A percentile compares a stretch with the other conserved stretches of the same genome.
Evolutionary conservation across 1,140 invertebrate genomes (phyloP).

Genomic region (Lethrus apterus): DNA sequence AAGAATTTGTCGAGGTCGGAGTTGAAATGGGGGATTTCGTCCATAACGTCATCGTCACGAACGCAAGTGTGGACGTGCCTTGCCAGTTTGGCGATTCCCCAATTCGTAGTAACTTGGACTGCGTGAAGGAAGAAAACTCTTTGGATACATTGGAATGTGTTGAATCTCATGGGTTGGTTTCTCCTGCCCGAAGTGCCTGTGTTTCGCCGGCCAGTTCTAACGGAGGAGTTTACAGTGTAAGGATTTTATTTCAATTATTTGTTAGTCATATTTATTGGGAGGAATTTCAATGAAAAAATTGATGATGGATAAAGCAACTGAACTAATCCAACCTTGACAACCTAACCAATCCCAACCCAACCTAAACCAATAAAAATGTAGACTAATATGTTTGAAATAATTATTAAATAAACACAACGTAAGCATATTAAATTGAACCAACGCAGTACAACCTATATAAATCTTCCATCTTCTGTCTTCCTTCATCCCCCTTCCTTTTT

Average conservation of each 20-base stretch:
- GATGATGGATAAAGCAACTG: background rate
- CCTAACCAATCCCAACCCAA: too few species aligned
- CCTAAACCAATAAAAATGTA: too few species aligned
- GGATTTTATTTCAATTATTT: slow-evolving; percentile 32
- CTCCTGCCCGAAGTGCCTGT: slow-evolving; percentile 50
- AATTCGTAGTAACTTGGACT: slow-evolving; percentile 36
- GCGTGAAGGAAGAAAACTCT: slow-evolving; percentile 35
- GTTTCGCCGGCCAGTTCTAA: slow-evolving; percentile 76
- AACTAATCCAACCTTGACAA: too few species aligned
- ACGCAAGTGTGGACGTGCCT: slow-evolving; percentile 55
- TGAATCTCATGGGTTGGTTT: slow-evolving; percentile 37
- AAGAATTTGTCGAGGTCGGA: slow-evolving; percentile 29
- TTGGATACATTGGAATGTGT: slow-evolving; percentile 29
- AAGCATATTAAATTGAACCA: too few species aligned
- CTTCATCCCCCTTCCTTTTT: too few species aligned
- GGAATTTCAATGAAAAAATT: too few species aligned
- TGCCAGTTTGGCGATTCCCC: slow-evolving; percentile 36
- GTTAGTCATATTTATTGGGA: background rate
- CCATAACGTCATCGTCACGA: slow-evolving; percentile 57
- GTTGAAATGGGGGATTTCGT: slow-evolving; percentile 32
- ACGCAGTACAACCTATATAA: too few species aligned
- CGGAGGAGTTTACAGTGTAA: slow-evolving; percentile 80
- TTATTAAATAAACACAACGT: too few species aligned
- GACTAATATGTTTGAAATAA: too few species aligned
- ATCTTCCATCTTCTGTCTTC: too few species aligned